These are phyloP conservation scores for Chydorus sphaericus DNA, from an alignment of 2,888 invertebrate species.

Conservation along the genomic window DNA sequence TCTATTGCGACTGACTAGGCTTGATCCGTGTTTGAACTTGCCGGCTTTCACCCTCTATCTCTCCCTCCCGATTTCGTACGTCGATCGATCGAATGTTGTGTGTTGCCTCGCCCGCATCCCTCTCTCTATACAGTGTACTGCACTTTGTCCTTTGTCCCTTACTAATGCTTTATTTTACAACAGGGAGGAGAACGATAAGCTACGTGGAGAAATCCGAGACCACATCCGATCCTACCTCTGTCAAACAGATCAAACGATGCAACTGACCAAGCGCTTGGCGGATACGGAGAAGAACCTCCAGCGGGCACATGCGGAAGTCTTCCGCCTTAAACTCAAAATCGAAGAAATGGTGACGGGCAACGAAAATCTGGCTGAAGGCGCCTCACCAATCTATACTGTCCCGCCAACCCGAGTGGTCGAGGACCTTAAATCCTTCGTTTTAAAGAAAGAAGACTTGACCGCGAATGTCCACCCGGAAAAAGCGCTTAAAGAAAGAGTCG, in stretches of 20 bases:
- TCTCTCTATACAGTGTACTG: too few species aligned
- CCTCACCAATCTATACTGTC: not conserved
- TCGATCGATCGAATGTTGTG: too few species aligned
- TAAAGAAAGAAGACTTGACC: not conserved
- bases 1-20: too few species aligned
- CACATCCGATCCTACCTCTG: not conserved
- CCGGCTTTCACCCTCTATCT: too few species aligned
- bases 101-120: too few species aligned
- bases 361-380: not conserved
- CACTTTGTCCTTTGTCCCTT: not conserved
- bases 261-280: not conserved
- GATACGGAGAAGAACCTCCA: conserved; percentile 1
- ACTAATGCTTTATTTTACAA: not conserved
- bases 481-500: not conserved
- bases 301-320: not conserved
- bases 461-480: not conserved
- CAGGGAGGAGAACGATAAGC: not conserved
- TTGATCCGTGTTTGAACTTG: too few species aligned
- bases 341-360: not conserved
- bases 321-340: not conserved
- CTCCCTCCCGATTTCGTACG: too few species aligned
- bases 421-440: not conserved
- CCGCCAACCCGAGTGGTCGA: not conserved
- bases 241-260: not conserved
- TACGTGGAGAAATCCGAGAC: not conserved